Evolutionary conservation across 92 coral and sea anemone genomes (phyloP), one percentile per base, ranked within the genome.

Genomic region (Bergia puertoricense): DNA sequence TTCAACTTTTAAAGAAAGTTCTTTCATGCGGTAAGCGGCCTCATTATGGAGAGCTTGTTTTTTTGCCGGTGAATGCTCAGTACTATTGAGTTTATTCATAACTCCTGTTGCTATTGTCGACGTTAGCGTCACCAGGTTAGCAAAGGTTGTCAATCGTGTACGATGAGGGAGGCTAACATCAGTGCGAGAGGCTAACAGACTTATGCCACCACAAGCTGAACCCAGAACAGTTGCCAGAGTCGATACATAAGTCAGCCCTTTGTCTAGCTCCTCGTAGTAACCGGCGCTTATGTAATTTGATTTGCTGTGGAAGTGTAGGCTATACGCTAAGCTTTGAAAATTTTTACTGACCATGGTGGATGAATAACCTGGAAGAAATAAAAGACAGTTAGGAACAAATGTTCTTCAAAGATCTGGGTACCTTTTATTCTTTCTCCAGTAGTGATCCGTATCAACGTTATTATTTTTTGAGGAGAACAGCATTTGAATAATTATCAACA

Each of bases 281-380:
- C 57, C 36, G 14, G 85, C 74, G 85, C 85, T 81, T 15, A 81
- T 62, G 72, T 38, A 81, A 66, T 81, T 38, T 39, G 85, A 36
- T 2, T 51, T 40, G 72, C 85, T 56, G 22, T 81, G 73, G 50
- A 81, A 81, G 5, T 81, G 30, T 39, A 81, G 11, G 73, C n/a
- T 41, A 66, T 81, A 81, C 37, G 85, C 45, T 7, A 81, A 56
- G 42, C 30, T 22, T 81, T 81, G 48, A 56, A 51, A 38, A 10
- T 81, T 38, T 14, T 36, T 42, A 41, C 9, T 56, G 73, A 30
- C 85, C 85, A 81, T 81, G 10, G n/a, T 68, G 74, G 51, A 6
- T 46, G 51, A 46, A 46, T 46, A 6, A 10, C 51, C 51, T 45
- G 81, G 8, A 45, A 44, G 38, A 42, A 18, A 44, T 46, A 4